A percentile compares a stretch with the other conserved stretches of the same genome.
Evolutionary conservation across 1,140 invertebrate species (phyloP).

Genomic region (Drosophila micromelanica): DNA sequence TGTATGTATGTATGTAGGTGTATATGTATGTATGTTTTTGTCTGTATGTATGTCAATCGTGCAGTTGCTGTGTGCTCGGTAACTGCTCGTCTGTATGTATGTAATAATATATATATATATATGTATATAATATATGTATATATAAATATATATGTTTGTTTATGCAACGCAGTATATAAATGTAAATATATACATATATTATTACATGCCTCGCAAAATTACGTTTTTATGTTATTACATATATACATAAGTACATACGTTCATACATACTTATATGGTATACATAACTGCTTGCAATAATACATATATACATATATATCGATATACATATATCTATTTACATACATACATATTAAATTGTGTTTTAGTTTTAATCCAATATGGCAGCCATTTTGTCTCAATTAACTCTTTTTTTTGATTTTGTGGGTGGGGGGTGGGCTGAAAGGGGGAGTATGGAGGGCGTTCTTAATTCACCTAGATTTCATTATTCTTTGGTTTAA

Average conservation of each 20-base stretch:
- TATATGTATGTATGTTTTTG: slow-evolving; percentile 49
- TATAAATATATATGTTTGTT: slow-evolving; percentile 29
- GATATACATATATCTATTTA: slow-evolving; percentile 33
- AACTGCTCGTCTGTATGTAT: slow-evolving; percentile 70
- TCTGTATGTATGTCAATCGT: slow-evolving; percentile 75
- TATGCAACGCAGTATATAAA: slow-evolving; percentile 39
- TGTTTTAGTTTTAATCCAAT: slow-evolving; percentile 83
- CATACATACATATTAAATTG: slow-evolving; percentile 74
- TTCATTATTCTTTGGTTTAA: slow-evolving; percentile 52
- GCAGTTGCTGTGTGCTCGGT: slow-evolving; percentile 72
- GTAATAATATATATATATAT: slow-evolving; percentile 32
- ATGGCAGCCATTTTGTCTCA: slow-evolving; percentile 82
- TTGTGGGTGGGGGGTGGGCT: slow-evolving; percentile 8
- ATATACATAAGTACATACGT: slow-evolving; percentile 21
- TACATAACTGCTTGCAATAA: slow-evolving; percentile 31
- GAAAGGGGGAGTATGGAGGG: background rate
- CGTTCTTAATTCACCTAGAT: slow-evolving; percentile 70
- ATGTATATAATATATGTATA: slow-evolving; percentile 27
- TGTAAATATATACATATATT: slow-evolving; percentile 14
- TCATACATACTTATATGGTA: slow-evolving; percentile 28
- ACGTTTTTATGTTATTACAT: slow-evolving; percentile 42
- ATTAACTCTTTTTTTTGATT: slow-evolving; percentile 64
- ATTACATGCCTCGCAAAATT: slow-evolving; percentile 16
- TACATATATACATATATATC: slow-evolving; percentile 29
- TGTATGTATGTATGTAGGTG: slow-evolving; percentile 36